Evolutionary conservation across 2,113 vertebrate genomes (phyloP), one percentile per base, ranked within the genome.

Genomic region (Scytalopus superciliaris): DNA sequence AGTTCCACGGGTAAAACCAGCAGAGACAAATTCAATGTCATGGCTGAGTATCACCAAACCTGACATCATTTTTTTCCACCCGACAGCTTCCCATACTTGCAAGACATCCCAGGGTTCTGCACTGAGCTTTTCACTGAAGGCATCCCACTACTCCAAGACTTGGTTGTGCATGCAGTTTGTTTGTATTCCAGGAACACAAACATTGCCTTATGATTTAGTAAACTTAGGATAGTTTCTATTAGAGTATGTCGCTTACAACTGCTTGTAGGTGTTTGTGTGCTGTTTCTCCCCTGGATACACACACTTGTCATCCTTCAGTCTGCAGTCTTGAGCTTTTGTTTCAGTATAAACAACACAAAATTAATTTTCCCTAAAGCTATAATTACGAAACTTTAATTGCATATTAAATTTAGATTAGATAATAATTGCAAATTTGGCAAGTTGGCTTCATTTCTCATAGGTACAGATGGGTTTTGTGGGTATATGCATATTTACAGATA

Each of bases 181-280:
- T 62, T 42, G 70, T 57, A n/a, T n/a, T 72, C 72, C 77, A 78
- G 60, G 31, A 87, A 72, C 24, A 72, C 33, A 87, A 87, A 60
- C 24, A 31, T 0, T 66, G 60, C 13, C 56, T 68, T 33, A 19
- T 19, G 10, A 24, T 78, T 87, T 84, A 78, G 76, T 45, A 88
- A 93, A 21, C 30, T 76, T 19, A 15, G 10, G 49, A n/a, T 8
- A 56, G 72, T 28, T 84, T 70, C 68, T 72, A 24, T 45, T 27
- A 42, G 8, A 62, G 23, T 10, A 17, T 45, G 45, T 57, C 18
- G 39, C 28, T 93, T 76, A 69, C 49, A 90, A 70, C 60, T 63
- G 55, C 85, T 84, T 73, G 83, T 94, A 89, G 91, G 84, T 89
- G 91, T 92, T 62, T 67, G 42, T 13, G 10, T 74, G 76, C 76